phyloP scores from a whole-genome alignment of 2,888 invertebrate species.

The Drosophila affinis region DNA sequence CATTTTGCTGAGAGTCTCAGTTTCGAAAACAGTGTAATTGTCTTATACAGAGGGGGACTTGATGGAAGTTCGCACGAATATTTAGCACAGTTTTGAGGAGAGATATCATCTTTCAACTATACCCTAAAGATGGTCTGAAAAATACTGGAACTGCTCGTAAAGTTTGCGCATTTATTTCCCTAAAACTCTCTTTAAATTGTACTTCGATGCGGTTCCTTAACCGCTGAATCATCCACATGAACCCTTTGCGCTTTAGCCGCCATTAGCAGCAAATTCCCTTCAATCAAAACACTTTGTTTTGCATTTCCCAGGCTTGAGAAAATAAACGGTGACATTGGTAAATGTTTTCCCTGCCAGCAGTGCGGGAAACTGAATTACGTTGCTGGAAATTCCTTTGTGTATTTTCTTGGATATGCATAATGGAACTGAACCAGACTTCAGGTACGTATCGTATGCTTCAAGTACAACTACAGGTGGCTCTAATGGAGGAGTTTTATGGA shows the following conservation, averaged over 20 bases:
- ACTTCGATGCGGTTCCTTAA: background rate
- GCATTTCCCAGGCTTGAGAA: conserved; percentile 26
- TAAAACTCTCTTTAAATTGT: background rate
- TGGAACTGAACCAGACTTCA: conserved; percentile 28
- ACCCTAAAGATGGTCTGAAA: background rate
- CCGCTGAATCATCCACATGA: background rate
- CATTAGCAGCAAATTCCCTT: conserved; percentile 26
- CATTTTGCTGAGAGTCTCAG: conserved; percentile 5
- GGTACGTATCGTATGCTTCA: background rate
- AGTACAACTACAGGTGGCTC: conserved; percentile 30
- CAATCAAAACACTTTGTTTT: conserved; percentile 61
- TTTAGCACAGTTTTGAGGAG: background rate
- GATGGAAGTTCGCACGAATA: background rate
- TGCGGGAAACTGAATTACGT: conserved; percentile 38
- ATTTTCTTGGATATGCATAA: conserved; percentile 55
- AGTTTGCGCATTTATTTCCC: background rate
- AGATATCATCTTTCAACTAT: background rate
- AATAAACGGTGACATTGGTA: conserved; percentile 33
- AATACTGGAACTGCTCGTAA: background rate
- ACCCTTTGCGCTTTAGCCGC: conserved; percentile 10
- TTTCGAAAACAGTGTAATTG: conserved; percentile 35
- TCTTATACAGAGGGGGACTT: conserved; percentile 8
- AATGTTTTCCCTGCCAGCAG: conserved; percentile 38
- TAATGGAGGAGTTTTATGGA: background rate
- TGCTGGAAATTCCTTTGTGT: conserved; percentile 34